Conservation (phyloP, 2,888 invertebrate genomes). For the Anthophora plumipes region DNA sequence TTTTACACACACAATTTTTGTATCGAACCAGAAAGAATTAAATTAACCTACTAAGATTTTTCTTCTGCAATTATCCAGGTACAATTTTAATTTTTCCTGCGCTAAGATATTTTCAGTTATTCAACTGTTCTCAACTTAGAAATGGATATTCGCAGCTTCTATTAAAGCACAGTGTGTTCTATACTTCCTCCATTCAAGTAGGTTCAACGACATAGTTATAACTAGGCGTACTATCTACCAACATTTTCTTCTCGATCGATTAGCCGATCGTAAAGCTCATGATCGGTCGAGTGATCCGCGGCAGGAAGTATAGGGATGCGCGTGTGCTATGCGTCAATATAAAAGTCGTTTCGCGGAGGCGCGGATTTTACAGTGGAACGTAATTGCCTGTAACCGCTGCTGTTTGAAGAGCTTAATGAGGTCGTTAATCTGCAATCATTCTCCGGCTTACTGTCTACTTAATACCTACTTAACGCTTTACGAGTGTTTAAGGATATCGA, state of each 20-base stretch:
- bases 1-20: too few species aligned
- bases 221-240: neutral
- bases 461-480: constrained; percentile 68
- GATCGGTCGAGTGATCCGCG: constrained; percentile 11
- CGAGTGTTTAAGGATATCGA: constrained; percentile 63
- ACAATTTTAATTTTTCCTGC: too few species aligned
- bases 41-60: too few species aligned
- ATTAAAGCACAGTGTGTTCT: neutral
- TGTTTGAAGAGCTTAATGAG: constrained; percentile 69
- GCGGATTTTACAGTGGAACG: constrained; percentile 67
- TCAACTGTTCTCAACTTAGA: neutral
- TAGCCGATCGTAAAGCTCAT: constrained; percentile 15
- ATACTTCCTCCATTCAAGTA: neutral
- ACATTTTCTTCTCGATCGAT: neutral
- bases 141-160: neutral
- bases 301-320: neutral
- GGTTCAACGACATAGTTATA: neutral
- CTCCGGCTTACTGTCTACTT: constrained; percentile 55
- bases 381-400: constrained; percentile 73
- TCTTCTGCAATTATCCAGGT: too few species aligned
- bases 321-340: constrained; percentile 32
- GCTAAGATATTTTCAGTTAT: too few species aligned
- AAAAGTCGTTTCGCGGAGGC: constrained; percentile 56
- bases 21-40: too few species aligned
- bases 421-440: constrained; percentile 72